Evolutionary conservation across 2,888 invertebrate species (phyloP).

Genomic region (Tenthredo mesomela): DNA sequence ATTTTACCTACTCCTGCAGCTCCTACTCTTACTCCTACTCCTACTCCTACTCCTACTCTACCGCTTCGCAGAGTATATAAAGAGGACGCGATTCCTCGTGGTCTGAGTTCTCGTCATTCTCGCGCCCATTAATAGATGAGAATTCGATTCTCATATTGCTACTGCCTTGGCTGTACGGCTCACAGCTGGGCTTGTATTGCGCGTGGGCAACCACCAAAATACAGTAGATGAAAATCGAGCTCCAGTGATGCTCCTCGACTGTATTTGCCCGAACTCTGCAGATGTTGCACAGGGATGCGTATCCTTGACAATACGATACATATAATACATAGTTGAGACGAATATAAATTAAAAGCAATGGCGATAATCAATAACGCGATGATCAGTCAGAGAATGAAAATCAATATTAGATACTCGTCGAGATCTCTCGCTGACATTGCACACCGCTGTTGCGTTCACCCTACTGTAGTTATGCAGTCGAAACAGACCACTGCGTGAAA

Average conservation of each 20-base stretch:
- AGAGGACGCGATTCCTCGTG: not conserved
- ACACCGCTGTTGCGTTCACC: not conserved
- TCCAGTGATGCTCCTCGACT: not conserved
- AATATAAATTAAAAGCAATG: not conserved
- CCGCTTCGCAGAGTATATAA: conserved; percentile 15
- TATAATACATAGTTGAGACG: not conserved
- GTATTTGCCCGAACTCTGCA: not conserved
- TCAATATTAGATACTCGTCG: not conserved
- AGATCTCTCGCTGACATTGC: conserved; percentile 15
- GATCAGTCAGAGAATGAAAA: not conserved
- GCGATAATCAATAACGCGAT: conserved; percentile 15
- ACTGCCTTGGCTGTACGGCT: too few relatives aligned
- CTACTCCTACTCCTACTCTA: not conserved
- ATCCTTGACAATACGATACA: not conserved
- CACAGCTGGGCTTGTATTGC: not conserved
- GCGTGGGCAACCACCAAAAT: not conserved
- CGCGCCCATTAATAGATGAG: not conserved
- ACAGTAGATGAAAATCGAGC: not conserved
- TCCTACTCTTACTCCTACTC: conserved; percentile 8
- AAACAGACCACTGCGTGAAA: not conserved
- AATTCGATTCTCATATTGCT: not conserved
- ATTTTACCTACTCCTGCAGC: not conserved
- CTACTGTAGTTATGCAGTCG: not conserved
- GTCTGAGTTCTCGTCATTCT: not conserved
- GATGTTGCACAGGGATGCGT: not conserved